Conservation (phyloP, 2,888 invertebrate genomes). For the Hirudinaria manillensis region DNA sequence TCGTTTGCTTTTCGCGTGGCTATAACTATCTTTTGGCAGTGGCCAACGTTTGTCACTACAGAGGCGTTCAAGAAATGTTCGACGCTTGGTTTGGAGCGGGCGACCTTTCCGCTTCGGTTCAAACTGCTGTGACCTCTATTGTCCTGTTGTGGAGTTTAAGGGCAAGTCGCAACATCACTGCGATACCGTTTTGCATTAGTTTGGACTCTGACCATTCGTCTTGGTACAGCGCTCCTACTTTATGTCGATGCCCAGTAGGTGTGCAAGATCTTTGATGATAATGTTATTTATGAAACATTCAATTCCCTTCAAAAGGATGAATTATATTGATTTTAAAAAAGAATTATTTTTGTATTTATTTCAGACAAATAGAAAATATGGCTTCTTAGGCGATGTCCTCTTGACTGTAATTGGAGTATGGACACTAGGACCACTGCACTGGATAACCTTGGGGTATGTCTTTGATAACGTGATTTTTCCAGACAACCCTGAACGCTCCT, state of each 20-base stretch:
- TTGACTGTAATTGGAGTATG: slow-evolving; percentile 32
- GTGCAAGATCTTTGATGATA: background rate
- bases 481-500: slow-evolving; percentile 26
- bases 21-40: slow-evolving; percentile 35
- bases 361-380: slow-evolving; percentile 17
- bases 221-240: slow-evolving; percentile 32
- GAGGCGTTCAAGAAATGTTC: slow-evolving; percentile 33
- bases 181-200: slow-evolving; percentile 35
- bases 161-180: slow-evolving; percentile 38
- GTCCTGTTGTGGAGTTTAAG: slow-evolving; percentile 36
- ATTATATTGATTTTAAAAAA: background rate
- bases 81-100: slow-evolving; percentile 21
- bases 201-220: slow-evolving; percentile 33
- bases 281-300: background rate
- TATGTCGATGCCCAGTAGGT: slow-evolving; percentile 28
- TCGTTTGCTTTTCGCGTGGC: slow-evolving; percentile 27
- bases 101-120: slow-evolving; percentile 25
- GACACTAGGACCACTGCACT: slow-evolving; percentile 36
- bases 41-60: slow-evolving; percentile 36
- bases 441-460: slow-evolving; percentile 34
- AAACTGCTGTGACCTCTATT: slow-evolving; percentile 32
- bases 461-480: slow-evolving; percentile 35
- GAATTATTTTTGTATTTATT: background rate
- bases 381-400: slow-evolving; percentile 31
- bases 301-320: background rate